Percentiles rank a stretch among this genome's conserved stretches.
Conservation (phyloP, 1,140 invertebrate species). For the Leptestheria dahalacensis region DNA sequence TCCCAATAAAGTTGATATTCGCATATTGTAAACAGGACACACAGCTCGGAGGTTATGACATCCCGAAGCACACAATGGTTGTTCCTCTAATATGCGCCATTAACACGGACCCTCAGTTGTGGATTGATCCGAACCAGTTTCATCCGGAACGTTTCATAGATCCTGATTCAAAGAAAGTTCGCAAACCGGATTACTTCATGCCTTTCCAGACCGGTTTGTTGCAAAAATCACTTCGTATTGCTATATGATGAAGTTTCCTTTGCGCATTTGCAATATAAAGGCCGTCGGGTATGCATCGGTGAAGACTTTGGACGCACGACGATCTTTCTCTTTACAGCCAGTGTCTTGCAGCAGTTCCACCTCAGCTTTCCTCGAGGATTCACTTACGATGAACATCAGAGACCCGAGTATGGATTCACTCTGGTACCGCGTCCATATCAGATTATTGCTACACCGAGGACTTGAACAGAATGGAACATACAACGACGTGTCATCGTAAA, state of each 20-base stretch:
- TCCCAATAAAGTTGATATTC: not conserved
- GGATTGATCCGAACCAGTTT: conserved; percentile 53
- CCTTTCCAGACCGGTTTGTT: conserved; percentile 65
- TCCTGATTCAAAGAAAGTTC: conserved; percentile 39
- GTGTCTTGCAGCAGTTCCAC: conserved; percentile 45
- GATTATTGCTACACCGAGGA: conserved; percentile 29
- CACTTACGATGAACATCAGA: conserved; percentile 24
- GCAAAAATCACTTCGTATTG: too few relatives aligned
- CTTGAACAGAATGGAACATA: conserved; percentile 13
- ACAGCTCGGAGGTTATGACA: conserved; percentile 38
- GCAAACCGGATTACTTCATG: conserved; percentile 51
- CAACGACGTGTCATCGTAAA: too few relatives aligned
- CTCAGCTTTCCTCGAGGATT: conserved; percentile 29
- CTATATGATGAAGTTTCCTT: too few relatives aligned
- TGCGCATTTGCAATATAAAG: conserved; percentile 33
- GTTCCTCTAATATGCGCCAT: conserved; percentile 68
- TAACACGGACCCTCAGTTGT: conserved; percentile 55
- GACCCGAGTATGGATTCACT: conserved; percentile 46
- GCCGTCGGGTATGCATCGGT: conserved; percentile 69
- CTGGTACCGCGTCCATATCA: conserved; percentile 43
- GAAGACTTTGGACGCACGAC: conserved; percentile 67
- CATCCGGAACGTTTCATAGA: conserved; percentile 55
- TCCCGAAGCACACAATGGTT: conserved; percentile 45
- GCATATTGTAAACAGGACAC: conserved; percentile 35
- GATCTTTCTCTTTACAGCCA: conserved; percentile 44